Evolutionary conservation across 2,113 vertebrate species (phyloP).

Genomic region (Centropus unirufus): DNA sequence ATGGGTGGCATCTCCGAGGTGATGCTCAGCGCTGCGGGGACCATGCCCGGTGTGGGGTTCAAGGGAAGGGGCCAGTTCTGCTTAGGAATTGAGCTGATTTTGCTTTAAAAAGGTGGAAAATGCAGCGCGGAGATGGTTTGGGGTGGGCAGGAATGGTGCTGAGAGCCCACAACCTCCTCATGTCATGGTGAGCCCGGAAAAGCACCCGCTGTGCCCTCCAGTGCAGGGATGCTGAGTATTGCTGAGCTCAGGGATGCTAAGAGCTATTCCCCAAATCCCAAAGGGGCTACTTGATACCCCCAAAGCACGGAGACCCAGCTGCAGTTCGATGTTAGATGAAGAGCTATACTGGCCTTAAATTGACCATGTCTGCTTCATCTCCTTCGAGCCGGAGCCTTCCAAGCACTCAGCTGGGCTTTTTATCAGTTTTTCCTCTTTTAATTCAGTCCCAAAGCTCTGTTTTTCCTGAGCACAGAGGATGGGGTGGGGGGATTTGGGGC

Average conservation of each 20-base stretch:
- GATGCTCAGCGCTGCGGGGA: rapidly evolving
- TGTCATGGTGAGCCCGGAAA: not conserved
- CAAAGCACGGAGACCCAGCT: rapidly evolving
- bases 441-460: not conserved
- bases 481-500: not conserved
- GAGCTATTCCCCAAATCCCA: not conserved
- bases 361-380: not conserved
- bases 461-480: not conserved
- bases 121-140: rapidly evolving
- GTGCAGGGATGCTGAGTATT: not conserved
- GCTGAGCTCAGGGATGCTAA: not conserved
- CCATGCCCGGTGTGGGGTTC: too few species aligned
- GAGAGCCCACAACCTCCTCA: not conserved
- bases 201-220: rapidly evolving
- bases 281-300: not conserved
- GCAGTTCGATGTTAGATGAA: not conserved
- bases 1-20: rapidly evolving
- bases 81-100: not conserved
- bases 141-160: not conserved
- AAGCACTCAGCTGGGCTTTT: not conserved
- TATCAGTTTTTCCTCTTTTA: not conserved
- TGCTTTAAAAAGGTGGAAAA: not conserved
- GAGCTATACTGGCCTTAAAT: not conserved
- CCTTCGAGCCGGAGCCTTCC: not conserved
- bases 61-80: not conserved